These are phyloP conservation scores for Lamprotornis superbus DNA, from an alignment of 2,113 vertebrate species.

Conservation along the genomic window DNA sequence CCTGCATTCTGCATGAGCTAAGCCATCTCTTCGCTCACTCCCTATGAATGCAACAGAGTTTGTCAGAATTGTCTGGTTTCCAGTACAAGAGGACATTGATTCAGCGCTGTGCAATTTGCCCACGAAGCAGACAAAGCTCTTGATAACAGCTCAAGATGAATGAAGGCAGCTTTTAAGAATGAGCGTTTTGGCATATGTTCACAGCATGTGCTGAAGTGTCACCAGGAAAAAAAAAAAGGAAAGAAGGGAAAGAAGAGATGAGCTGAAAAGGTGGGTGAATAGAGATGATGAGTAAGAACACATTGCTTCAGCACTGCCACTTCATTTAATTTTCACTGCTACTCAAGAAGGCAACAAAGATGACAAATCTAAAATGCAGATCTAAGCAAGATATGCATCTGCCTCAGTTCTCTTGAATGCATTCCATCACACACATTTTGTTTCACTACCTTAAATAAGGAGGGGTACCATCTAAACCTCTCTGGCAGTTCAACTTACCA, in stretches of 20 bases:
- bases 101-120: not conserved
- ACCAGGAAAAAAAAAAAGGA: not conserved
- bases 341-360: not conserved
- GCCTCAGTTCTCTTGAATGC: not conserved
- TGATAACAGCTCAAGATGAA: constrained; percentile 27
- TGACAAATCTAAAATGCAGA: constrained; percentile 1
- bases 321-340: constrained; percentile 12
- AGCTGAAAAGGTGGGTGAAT: not conserved
- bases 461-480: not conserved
- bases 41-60: not conserved
- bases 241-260: not conserved
- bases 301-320: not conserved
- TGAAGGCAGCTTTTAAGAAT: constrained; percentile 37
- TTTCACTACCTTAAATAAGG: not conserved
- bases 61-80: constrained; percentile 8
- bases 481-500: not conserved
- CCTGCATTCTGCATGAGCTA: not conserved
- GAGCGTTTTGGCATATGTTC: not conserved
- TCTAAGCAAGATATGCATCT: not conserved
- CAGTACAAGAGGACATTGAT: constrained; percentile 12
- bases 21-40: not conserved
- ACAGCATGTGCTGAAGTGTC: not conserved
- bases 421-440: not conserved
- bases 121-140: not conserved
- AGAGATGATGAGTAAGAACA: not conserved